Evolutionary conservation across 1,140 invertebrate genomes (phyloP).

Genomic region (Amphibalanus amphitrite): DNA sequence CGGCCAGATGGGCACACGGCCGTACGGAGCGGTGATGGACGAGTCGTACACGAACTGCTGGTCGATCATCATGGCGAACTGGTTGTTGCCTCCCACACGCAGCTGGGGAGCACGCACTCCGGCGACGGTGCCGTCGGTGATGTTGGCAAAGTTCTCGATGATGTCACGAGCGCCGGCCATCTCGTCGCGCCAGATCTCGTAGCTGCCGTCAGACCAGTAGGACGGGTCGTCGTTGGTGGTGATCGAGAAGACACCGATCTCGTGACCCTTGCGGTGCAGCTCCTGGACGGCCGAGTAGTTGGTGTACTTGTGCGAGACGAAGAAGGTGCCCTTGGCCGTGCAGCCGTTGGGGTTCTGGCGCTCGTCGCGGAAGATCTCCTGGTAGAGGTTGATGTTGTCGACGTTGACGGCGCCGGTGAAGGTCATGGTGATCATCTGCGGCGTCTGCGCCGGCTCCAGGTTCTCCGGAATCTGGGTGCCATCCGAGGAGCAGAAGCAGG

Average conservation of each 20-base stretch:
- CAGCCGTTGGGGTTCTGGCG: slow-evolving; percentile 83
- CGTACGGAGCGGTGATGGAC: slow-evolving; percentile 74
- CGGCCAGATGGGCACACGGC: slow-evolving; percentile 81
- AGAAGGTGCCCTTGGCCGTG: slow-evolving; percentile 63
- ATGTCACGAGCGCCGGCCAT: slow-evolving; percentile 69
- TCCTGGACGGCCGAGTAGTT: slow-evolving; percentile 87
- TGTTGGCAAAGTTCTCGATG: slow-evolving; percentile 54
- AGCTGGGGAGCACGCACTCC: slow-evolving; percentile 77
- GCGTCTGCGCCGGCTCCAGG: slow-evolving; percentile 36
- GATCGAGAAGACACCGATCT: slow-evolving; percentile 82
- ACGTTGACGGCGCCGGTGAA: slow-evolving; percentile 90
- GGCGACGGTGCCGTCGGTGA: slow-evolving; percentile 73
- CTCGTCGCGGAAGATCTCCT: slow-evolving; percentile 71
- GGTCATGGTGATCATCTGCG: slow-evolving; percentile 85
- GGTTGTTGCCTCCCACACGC: slow-evolving; percentile 78
- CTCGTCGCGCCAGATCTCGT: slow-evolving; percentile 85
- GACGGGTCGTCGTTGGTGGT: slow-evolving; percentile 79
- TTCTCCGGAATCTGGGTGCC: slow-evolving; percentile 40
- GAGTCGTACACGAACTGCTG: slow-evolving; percentile 89
- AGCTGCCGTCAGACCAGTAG: slow-evolving; percentile 70
- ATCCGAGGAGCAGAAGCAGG: slow-evolving; percentile 85
- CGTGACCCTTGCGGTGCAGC: slow-evolving; percentile 76
- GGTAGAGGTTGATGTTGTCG: slow-evolving; percentile 80
- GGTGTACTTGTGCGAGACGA: slow-evolving; percentile 87
- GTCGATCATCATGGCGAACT: slow-evolving; percentile 91